A percentile compares a stretch with the other conserved stretches of the same genome.
Evolutionary conservation across 2,113 vertebrate genomes (phyloP).

Genomic region (Solea senegalensis): DNA sequence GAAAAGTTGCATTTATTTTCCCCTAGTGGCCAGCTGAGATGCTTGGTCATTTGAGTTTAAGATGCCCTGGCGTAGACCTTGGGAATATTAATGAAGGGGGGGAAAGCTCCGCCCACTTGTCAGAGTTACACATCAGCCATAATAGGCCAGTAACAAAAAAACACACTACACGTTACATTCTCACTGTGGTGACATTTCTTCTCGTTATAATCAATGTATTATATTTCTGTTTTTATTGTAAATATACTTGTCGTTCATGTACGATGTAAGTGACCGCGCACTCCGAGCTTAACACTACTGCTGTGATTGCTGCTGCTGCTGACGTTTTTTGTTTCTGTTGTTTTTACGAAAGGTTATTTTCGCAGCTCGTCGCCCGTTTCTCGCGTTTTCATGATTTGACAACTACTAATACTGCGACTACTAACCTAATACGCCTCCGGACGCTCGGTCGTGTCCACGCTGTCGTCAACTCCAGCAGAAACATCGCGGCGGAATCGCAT

Average conservation of each 20-base stretch:
- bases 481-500: constrained; percentile 15
- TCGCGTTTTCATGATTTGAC: constrained; percentile 59
- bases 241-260: constrained; percentile 73
- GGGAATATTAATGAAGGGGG: background rate
- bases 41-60: too few relatives aligned
- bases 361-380: constrained; percentile 50
- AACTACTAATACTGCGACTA: constrained; percentile 25
- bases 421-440: constrained; percentile 70
- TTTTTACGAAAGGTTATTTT: constrained; percentile 65
- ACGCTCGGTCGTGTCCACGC: constrained; percentile 35
- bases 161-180: constrained; percentile 26
- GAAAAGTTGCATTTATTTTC: too few relatives aligned
- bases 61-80: too few relatives aligned
- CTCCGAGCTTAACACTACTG: constrained; percentile 65
- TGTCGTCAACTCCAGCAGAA: constrained; percentile 22
- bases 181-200: constrained; percentile 36
- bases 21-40: too few relatives aligned
- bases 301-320: constrained; percentile 55
- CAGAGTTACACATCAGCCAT: background rate
- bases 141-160: constrained; percentile 32
- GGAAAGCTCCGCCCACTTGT: background rate
- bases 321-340: constrained; percentile 43
- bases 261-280: constrained; percentile 57
- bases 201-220: constrained; percentile 33
- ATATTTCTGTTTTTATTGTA: constrained; percentile 61